phyloP scores from a whole-genome alignment of 2,797 vertebrate genomes.

The Phataginus tricuspis region DNA sequence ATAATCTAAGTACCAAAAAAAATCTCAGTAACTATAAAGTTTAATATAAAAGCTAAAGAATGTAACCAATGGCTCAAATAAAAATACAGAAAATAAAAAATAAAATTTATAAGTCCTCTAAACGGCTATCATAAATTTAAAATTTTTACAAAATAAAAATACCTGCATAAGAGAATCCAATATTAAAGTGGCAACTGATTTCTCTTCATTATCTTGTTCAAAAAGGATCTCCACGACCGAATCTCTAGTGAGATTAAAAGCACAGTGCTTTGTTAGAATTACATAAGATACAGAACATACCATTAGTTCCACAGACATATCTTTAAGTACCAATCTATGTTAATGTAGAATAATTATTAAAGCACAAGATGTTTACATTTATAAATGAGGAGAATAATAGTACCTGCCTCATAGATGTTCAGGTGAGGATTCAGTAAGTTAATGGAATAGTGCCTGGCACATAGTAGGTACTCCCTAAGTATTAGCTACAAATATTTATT shows the following conservation, averaged over 20 bases:
- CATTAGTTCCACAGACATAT: neutral
- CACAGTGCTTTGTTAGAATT: neutral
- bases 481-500: neutral
- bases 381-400: neutral
- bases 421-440: neutral
- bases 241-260: constrained; percentile 88
- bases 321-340: constrained; percentile 10
- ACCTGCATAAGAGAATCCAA: constrained; percentile 97
- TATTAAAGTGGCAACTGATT: constrained; percentile 97
- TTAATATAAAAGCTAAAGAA: constrained; percentile 36
- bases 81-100: constrained; percentile 34
- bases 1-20: constrained; percentile 6
- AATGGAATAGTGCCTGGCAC: neutral
- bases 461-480: neutral
- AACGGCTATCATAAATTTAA: neutral
- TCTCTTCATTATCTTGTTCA: constrained; percentile 99
- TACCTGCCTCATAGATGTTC: neutral
- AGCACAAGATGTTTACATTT: neutral
- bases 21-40: constrained; percentile 13
- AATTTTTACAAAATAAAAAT: constrained; percentile 65
- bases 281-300: neutral
- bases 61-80: neutral
- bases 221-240: constrained; percentile 97
- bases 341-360: constrained; percentile 20
- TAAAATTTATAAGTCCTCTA: constrained; percentile 35